A percentile compares a stretch with the other conserved stretches of the same genome.
Evolutionary conservation across 2,888 invertebrate genomes (phyloP).

Genomic region (Parasteatoda lunata): DNA sequence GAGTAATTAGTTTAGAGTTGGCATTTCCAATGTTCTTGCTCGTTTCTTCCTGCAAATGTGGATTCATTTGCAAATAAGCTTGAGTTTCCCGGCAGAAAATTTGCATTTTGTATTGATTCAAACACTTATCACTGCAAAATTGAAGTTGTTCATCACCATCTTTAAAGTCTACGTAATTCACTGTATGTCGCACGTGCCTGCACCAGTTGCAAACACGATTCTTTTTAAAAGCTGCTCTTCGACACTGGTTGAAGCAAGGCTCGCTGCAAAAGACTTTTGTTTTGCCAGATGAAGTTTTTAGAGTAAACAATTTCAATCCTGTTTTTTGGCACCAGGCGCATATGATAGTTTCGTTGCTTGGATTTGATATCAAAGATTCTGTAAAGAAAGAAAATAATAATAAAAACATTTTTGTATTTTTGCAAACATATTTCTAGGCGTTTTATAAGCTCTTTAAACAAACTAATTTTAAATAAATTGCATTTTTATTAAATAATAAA

Average conservation of each 20-base stretch:
- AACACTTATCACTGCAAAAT: conserved; percentile 91
- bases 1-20: conserved; percentile 82
- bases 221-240: conserved; percentile 88
- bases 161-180: conserved; percentile 92
- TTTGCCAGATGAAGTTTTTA: conserved; percentile 72
- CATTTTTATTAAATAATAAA: no score
- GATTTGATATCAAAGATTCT: conserved; percentile 22
- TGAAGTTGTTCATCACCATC: conserved; percentile 93
- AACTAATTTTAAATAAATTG: no score
- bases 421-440: no score
- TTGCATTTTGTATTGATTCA: conserved; percentile 97
- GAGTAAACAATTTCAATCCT: conserved; percentile 73
- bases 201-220: conserved; percentile 89
- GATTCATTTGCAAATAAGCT: conserved; percentile 88
- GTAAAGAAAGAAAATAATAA: conserved; percentile 3
- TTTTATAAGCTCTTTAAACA: no score
- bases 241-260: conserved; percentile 90
- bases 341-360: conserved; percentile 69
- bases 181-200: conserved; percentile 89
- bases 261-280: conserved; percentile 84
- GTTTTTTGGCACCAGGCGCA: conserved; percentile 75
- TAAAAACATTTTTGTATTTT: no score
- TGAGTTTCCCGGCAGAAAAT: conserved; percentile 95
- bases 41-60: conserved; percentile 76
- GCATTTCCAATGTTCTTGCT: conserved; percentile 34